phyloP scores from a whole-genome alignment of 2,888 invertebrate species.

The Ferdinandea cuprea region DNA sequence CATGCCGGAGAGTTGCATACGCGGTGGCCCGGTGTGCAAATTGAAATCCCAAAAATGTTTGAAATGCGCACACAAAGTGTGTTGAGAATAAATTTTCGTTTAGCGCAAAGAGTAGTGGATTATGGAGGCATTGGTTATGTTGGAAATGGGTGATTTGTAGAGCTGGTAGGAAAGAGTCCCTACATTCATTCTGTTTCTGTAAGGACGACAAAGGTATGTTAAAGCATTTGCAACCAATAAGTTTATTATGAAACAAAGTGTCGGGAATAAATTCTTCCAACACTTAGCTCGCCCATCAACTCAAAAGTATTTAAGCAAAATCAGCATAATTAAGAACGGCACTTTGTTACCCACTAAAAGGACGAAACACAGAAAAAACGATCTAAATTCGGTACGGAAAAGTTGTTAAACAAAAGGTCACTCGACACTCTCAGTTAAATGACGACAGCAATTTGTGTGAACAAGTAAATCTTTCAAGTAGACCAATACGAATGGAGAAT shows the following conservation, averaged over 20 bases:
- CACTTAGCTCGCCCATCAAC: not conserved
- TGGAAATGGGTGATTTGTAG: not conserved
- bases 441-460: slow-evolving; percentile 63
- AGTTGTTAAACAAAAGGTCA: slow-evolving; percentile 61
- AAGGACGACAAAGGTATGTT: too few relatives aligned
- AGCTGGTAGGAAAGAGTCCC: too few relatives aligned
- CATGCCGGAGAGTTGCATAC: not conserved
- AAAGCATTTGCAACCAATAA: too few relatives aligned
- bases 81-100: slow-evolving; percentile 29
- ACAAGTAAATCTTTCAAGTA: slow-evolving; percentile 51
- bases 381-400: not conserved
- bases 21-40: slow-evolving; percentile 5
- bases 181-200: too few relatives aligned
- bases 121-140: not conserved
- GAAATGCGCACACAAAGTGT: slow-evolving; percentile 38
- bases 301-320: slow-evolving; percentile 33
- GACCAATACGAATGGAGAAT: slow-evolving; percentile 25
- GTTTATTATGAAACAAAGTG: too few relatives aligned
- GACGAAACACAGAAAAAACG: not conserved
- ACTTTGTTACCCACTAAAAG: slow-evolving; percentile 33
- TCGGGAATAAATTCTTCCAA: too few relatives aligned
- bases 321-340: slow-evolving; percentile 50
- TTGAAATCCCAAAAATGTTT: slow-evolving; percentile 39
- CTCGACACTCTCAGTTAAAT: slow-evolving; percentile 33
- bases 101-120: not conserved